Base-by-base conservation (phyloP, 2,888 invertebrate species). In the Drosophila atripex region DNA sequence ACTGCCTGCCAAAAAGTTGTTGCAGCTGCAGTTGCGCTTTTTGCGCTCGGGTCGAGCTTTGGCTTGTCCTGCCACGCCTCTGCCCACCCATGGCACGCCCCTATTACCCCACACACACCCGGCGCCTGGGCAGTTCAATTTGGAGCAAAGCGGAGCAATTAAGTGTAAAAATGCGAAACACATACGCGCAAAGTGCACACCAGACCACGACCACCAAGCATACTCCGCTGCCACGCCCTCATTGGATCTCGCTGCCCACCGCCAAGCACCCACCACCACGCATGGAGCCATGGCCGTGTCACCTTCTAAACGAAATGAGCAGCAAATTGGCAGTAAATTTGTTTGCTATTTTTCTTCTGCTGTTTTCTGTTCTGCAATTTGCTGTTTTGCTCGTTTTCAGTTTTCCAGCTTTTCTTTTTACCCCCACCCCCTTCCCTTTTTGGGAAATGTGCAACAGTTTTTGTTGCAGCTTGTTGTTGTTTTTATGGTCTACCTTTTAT, bases 111-210 rank as follows among this genome's bases (percentile, higher is more conserved):
- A 9, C 8, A 9, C 46, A 3, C 9, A 11, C 30, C 45, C 56
- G 28, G 35, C 35, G 39, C 21, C 14, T 59, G 59, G 74, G 46
- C 88, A 60, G 88, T 74, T 86, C 82, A 88, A 82, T 83, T 86
- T 83, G 87, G 69, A 71, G 86, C 80, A 79, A 83, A 83, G 75
- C 84, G 86, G 57, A 83, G 82, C 82, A 83, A 83, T 83, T 83
- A 83, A 88, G 86, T 83, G 82, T 88, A 83, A 88, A 83, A 83
- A 83, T 88, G 88, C 88, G 82, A 88, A 86, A 88, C 82, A 83
- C 82, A 83, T 86, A 83, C 88, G 80, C 68, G 75, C 80, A 83
- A 73, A 82, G 77, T 83, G 78, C 72, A 79, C 72, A 71, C 70
- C 70, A 65, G 56, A 55, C 70, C 65, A 59, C 55, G 39, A 39